Evolutionary conservation across 2,888 invertebrate genomes (phyloP), one percentile per base, ranked within the genome.

Genomic region (Chaitophorus viminalis): DNA sequence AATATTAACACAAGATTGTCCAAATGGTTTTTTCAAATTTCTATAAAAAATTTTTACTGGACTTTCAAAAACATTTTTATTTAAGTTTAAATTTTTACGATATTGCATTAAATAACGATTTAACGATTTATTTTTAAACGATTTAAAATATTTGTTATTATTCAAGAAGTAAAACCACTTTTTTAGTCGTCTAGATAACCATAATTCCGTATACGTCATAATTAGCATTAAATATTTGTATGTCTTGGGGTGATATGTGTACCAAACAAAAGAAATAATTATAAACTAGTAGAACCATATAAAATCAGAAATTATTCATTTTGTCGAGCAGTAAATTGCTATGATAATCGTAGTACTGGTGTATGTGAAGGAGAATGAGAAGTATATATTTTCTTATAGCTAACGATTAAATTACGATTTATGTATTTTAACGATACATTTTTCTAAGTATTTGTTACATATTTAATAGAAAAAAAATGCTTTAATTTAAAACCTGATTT

Each of bases 401-500:
- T 36, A 79, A 79, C 36, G 79, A 79, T 65, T 60, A 78, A 60
- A 60, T 60, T 31, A 25, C n/a, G 1, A 29, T 25, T 4, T 17
- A 4, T 70, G 70, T 14, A 70, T 33, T 78, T 29, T 8, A 1
- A 8, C 25, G 17, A n/a, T 36, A 79, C 60, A 79, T 65, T 79
- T 65, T n/a, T 79, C 36, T n/a, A 17, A 33, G 8, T 60, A 60
- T 25, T 6, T 25, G 6, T 3, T 18, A n/a, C 25, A 17, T n/a
- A 60, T 25, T 14, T 1, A 33, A 33, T 17, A 33, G 11, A n/a
- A n/a, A 68, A n/a, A 70, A 29, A 68, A 29, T 11, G 29, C 3
- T 68, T 72, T n/a, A n/a, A 33, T 72, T 72, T 21, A 25, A 25
- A 36, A 78, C 78, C 78, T 54, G 78, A 78, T 78, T 78, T 54